Evolutionary conservation across 2,113 vertebrate genomes (phyloP), one percentile per base, ranked within the genome.

Genomic region (Lutjanus erythropterus): DNA sequence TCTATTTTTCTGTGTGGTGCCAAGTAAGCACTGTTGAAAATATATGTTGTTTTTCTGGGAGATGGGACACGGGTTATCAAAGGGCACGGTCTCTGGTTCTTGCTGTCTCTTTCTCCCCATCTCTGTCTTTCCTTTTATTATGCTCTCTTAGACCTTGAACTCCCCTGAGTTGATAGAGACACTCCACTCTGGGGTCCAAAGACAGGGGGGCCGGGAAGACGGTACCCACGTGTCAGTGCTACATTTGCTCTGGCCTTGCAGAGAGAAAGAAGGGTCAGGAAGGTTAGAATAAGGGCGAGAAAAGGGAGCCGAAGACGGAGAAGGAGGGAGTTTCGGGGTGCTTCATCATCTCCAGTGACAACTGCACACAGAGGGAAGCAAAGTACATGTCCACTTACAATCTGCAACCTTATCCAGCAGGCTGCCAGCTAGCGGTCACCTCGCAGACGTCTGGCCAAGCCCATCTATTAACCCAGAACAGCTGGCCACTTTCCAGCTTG

Each of bases 291-390:
- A 86, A 93, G 79, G 86, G 75, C 27, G 29, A 86, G 75, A 81
- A 15, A n/a, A 77, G 64, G 65, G 71, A 87, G 76, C 86, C 52
- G 42, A 75, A 85, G 85, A 81, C 65, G 25, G 85, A 80, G 79
- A 81, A 74, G 62, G 82, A 85, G 88, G 81, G 65, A 91, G 88
- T 69, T 81, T 81, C 83, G 67, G 86, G 90, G 93, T 93, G 84
- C 89, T 94, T 93, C 84, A 94, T 95, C 91, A 94, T 93, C 77
- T 84, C 59, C 72, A 42, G 78, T 93, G 92, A 94, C 94, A 94
- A 87, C 83, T 88, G 87, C 84, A 83, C 84, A 90, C 80, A 78
- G 86, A 64, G 73, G 86, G 85, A 91, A 84, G 80, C 70, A 72
- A 75, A 91, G 87, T 87, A 84, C 86, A 88, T 80, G 91, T 91